A percentile compares a stretch with the other conserved stretches of the same genome.
phyloP scores from a whole-genome alignment of 2,888 invertebrate genomes.

The Pyralis farinalis region DNA sequence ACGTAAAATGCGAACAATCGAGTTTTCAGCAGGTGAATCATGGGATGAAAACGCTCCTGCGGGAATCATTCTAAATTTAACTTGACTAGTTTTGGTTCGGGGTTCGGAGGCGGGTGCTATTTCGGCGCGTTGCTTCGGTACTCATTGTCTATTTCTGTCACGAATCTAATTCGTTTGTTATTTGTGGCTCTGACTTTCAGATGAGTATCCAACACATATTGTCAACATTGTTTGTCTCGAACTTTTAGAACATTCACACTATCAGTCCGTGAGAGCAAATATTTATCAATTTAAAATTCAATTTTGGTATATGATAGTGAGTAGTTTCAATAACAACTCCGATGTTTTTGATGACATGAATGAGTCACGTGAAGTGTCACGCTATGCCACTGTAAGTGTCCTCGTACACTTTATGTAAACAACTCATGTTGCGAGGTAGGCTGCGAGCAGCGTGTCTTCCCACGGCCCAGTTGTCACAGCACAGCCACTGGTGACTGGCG shows the following conservation, averaged over 20 bases:
- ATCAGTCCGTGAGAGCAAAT: not conserved
- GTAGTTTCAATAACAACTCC: constrained; percentile 6
- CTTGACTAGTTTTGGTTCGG: constrained; percentile 78
- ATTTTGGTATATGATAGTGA: constrained; percentile 8
- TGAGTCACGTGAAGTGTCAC: constrained; percentile 30
- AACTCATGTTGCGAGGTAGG: constrained; percentile 27
- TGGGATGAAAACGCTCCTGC: constrained; percentile 72
- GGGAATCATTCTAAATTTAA: constrained; percentile 71
- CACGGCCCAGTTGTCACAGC: constrained; percentile 24
- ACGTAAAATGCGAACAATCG: constrained; percentile 79
- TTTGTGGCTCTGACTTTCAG: constrained; percentile 7
- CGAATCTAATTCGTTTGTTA: constrained; percentile 52
- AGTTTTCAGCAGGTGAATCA: constrained; percentile 79
- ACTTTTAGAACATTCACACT: constrained; percentile 1
- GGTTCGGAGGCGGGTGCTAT: constrained; percentile 77
- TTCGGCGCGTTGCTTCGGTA: constrained; percentile 66
- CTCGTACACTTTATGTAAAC: constrained; percentile 35
- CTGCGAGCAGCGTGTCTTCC: constrained; percentile 29
- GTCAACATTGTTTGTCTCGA: constrained; percentile 2
- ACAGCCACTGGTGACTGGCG: constrained; percentile 9
- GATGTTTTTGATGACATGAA: constrained; percentile 11
- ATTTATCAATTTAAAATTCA: constrained; percentile 5
- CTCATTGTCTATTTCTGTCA: constrained; percentile 64
- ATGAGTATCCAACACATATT: constrained; percentile 1
- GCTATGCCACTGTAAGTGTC: constrained; percentile 34